A percentile compares a stretch with the other conserved stretches of the same genome.
Conservation (phyloP, 2,888 invertebrate species). For the Corythucha ciliata region DNA sequence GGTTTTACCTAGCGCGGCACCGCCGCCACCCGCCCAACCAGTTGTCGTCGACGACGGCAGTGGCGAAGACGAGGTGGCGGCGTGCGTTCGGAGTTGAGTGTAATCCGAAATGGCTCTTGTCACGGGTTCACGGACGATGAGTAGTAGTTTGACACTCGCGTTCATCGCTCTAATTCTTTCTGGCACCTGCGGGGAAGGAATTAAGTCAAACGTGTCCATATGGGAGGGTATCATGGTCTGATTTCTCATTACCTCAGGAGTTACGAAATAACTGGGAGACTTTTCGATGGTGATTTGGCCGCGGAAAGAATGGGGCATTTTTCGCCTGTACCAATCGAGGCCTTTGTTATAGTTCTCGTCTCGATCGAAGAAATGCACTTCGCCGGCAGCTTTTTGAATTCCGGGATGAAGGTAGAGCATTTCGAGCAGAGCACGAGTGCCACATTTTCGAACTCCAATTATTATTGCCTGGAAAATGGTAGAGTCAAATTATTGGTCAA, state of each 20-base stretch:
- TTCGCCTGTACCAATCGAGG: conserved; percentile 87
- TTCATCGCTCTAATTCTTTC: conserved; percentile 92
- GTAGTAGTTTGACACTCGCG: conserved; percentile 75
- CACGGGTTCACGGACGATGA: conserved; percentile 93
- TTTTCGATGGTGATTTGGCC: conserved; percentile 95
- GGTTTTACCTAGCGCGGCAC: conserved; percentile 44
- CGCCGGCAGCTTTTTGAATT: conserved; percentile 85
- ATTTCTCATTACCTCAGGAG: conserved; percentile 84
- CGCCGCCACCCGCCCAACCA: conserved; percentile 16
- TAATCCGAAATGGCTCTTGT: conserved; percentile 94
- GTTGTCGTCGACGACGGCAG: conserved; percentile 40
- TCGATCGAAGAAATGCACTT: conserved; percentile 95
- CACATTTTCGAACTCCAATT: conserved; percentile 92
- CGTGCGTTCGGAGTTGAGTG: conserved; percentile 79
- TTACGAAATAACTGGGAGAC: conserved; percentile 95
- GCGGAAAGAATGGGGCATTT: conserved; percentile 87
- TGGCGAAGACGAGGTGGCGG: conserved; percentile 52
- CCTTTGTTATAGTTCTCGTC: conserved; percentile 87
- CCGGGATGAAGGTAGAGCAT: conserved; percentile 90
- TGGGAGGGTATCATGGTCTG: too few relatives aligned
- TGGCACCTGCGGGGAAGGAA: conserved; percentile 78
- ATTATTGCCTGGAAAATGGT: conserved; percentile 60
- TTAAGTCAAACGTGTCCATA: too few relatives aligned
- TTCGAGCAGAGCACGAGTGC: conserved; percentile 89
- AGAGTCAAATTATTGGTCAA: too few relatives aligned